Evolutionary conservation across 2,113 vertebrate species (phyloP).

Genomic region (Hyla sarda): DNA sequence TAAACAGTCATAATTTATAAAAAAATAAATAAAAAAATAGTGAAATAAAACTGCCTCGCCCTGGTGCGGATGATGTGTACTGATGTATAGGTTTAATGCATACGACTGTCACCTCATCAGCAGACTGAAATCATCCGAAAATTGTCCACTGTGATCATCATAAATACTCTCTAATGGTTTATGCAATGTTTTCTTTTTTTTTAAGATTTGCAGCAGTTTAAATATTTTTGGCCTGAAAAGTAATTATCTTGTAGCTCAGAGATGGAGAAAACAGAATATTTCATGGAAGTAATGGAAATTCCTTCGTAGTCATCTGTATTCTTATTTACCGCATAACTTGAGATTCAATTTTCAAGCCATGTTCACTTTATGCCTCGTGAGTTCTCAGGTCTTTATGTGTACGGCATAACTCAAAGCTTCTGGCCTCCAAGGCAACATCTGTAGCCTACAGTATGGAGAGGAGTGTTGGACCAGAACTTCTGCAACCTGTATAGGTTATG

Average conservation of each 20-base stretch:
- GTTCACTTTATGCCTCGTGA: background rate
- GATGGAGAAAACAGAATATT: constrained; percentile 9
- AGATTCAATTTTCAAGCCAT: background rate
- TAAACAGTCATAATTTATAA: background rate
- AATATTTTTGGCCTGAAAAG: constrained; percentile 1
- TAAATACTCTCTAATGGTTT: constrained; percentile 14
- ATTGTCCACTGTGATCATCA: background rate
- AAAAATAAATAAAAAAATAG: background rate
- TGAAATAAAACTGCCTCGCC: background rate
- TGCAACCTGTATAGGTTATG: too few relatives aligned
- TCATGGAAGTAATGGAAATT: background rate
- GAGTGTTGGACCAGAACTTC: too few relatives aligned
- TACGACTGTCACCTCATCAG: constrained; percentile 43
- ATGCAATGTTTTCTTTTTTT: background rate
- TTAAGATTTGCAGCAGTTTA: constrained; percentile 7
- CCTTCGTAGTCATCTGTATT: background rate
- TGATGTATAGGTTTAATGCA: background rate
- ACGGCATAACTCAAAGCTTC: background rate
- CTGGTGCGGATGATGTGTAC: background rate
- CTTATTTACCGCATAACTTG: background rate
- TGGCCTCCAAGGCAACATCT: too few relatives aligned
- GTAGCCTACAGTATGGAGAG: too few relatives aligned
- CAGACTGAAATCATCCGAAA: constrained; percentile 27
- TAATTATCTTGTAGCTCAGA: constrained; percentile 6
- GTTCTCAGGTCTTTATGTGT: background rate